These are phyloP conservation scores for Oryzias sinensis DNA, from an alignment of 2,797 vertebrate genomes.

Conservation along the genomic window DNA sequence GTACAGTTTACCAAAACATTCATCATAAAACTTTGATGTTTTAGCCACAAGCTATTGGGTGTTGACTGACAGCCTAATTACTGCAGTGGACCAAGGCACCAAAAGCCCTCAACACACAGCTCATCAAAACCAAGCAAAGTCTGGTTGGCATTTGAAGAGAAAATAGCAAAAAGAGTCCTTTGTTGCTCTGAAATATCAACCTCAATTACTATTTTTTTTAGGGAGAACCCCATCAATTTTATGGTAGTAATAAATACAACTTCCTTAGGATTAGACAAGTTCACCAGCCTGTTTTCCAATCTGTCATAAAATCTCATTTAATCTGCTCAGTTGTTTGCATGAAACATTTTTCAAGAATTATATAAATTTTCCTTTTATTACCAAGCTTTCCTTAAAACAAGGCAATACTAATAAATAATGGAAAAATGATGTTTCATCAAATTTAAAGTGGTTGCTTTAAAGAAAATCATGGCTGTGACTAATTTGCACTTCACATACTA, in stretches of 20 bases:
- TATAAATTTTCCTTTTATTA: not conserved
- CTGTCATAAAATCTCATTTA: constrained; percentile 14
- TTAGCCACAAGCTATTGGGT: constrained; percentile 61
- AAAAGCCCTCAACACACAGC: constrained; percentile 67
- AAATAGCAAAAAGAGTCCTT: constrained; percentile 49
- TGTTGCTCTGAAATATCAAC: constrained; percentile 42
- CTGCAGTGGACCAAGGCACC: constrained; percentile 58
- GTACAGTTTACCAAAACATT: constrained; percentile 16
- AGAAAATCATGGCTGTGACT: no score
- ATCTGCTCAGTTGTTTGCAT: constrained; percentile 7
- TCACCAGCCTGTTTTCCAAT: constrained; percentile 10
- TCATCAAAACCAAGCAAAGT: constrained; percentile 71
- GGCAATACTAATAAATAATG: not conserved
- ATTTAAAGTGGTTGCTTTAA: not conserved
- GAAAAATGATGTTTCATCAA: constrained; percentile 7
- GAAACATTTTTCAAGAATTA: not conserved
- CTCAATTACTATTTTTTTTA: constrained; percentile 23
- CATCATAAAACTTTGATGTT: constrained; percentile 50
- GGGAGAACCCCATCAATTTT: constrained; percentile 12
- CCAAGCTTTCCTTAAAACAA: constrained; percentile 10
- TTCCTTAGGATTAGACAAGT: constrained; percentile 12
- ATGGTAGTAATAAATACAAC: constrained; percentile 5
- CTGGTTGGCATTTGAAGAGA: constrained; percentile 50
- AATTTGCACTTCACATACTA: no score
- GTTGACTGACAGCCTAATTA: constrained; percentile 84